These are phyloP conservation scores for Marronus borbonicus DNA, from an alignment of 2,888 invertebrate species.

Conservation along the genomic window DNA sequence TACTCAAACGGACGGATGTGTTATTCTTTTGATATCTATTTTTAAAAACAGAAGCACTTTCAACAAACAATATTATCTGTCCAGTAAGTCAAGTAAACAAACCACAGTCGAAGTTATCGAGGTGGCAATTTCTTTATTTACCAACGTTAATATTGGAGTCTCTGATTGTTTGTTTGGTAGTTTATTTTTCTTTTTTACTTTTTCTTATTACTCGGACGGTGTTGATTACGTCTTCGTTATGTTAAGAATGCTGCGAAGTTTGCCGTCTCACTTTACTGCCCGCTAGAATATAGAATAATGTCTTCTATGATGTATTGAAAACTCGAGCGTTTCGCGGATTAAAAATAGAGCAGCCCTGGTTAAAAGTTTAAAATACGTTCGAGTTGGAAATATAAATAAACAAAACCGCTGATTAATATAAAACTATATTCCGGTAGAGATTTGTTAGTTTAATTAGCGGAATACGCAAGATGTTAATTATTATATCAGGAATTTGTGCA, in stretches of 20 bases:
- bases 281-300: background rate
- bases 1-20: constrained; percentile 9
- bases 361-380: constrained; percentile 33
- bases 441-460: constrained; percentile 34
- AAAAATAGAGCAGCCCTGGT: constrained; percentile 21
- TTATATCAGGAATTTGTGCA: constrained; percentile 9
- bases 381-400: constrained; percentile 37
- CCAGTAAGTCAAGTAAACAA: constrained; percentile 32
- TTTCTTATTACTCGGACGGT: background rate
- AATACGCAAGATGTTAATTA: constrained; percentile 25
- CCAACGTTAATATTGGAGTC: background rate
- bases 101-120: constrained; percentile 35
- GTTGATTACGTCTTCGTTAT: constrained; percentile 6
- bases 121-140: constrained; percentile 40
- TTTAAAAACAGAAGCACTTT: constrained; percentile 10
- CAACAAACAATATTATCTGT: constrained; percentile 40
- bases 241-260: constrained; percentile 8
- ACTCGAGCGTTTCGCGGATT: constrained; percentile 16
- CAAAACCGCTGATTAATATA: constrained; percentile 37
- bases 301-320: constrained; percentile 22
- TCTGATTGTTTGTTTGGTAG: constrained; percentile 4
- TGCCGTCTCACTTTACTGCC: background rate
- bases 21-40: constrained; percentile 31
- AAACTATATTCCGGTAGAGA: constrained; percentile 17
- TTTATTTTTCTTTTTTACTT: background rate